Evolutionary conservation across 2,797 vertebrate species (phyloP), one percentile per base, ranked within the genome.

Genomic region (Lagodon rhomboides): DNA sequence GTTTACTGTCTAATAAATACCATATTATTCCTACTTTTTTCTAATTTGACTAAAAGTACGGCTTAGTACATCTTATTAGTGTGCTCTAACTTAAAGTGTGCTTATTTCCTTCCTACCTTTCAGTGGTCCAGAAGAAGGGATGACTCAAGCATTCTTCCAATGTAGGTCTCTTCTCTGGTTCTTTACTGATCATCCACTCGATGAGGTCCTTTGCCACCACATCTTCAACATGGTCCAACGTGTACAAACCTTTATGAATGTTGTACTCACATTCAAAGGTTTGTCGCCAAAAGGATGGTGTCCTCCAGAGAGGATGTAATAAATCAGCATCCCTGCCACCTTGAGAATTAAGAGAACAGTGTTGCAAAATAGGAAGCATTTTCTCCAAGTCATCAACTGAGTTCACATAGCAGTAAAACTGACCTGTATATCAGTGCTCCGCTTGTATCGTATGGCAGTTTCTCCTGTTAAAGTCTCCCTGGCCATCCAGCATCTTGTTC

Each of bases 241-340:
- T 73, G 89, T 90, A 92, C 0, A 0, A 85, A 1, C 93, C 92
- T 0, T 54, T 0, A 0, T 51, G 0, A 74, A 95, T 95, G 61
- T 94, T 94, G 8, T 0, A 0, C 18, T 91, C 85, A 65, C 88
- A 90, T 4, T 17, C 0, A 10, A 20, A 5, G 3, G n/a, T n/a
- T 73, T 25, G 23, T 44, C 46, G 0, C 86, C 85, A 49, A 94
- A 95, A 2, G 94, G 93, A 87, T 95, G 93, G 1, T 90, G 68
- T 53, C 93, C 92, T 64, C 86, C 20, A 68, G 94, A 93, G 0
- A 94, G 84, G 69, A 94, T 92, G 12, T 92, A 94, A 63, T 94
- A 95, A 0, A 82, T 54, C 56, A 94, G 80, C 93, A 94, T 94
- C 43, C 94, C 94, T 23, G 93, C 93, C 7, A 93, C 93, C 94